A percentile compares a stretch with the other conserved stretches of the same genome.
Evolutionary conservation across 2,888 invertebrate species (phyloP).

Genomic region (Hirtodrosophila confusa): DNA sequence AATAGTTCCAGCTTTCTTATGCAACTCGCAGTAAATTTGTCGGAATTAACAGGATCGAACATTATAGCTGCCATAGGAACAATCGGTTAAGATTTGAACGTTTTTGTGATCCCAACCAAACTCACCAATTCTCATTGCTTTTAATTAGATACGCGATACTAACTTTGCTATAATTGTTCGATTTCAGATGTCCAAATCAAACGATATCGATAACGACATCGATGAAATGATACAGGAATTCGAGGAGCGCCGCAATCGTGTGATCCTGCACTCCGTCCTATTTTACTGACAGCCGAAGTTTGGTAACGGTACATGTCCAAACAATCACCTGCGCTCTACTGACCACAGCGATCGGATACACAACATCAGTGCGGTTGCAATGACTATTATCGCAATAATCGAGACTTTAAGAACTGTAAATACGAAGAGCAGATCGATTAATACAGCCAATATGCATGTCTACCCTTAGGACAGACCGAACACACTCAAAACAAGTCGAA

Average conservation of each 20-base stretch:
- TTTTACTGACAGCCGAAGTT: constrained; percentile 69
- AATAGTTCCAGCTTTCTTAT: too few relatives aligned
- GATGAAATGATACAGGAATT: constrained; percentile 73
- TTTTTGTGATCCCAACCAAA: too few relatives aligned
- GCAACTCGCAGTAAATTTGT: too few relatives aligned
- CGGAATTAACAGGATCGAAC: too few relatives aligned
- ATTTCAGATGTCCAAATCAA: constrained; percentile 63
- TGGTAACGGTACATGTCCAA: constrained; percentile 37
- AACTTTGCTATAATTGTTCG: too few relatives aligned
- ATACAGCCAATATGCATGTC: constrained; percentile 14
- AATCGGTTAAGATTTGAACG: too few relatives aligned
- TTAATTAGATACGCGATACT: too few relatives aligned
- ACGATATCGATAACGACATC: constrained; percentile 68
- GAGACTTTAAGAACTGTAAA: constrained; percentile 35
- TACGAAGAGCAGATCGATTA: constrained; percentile 37
- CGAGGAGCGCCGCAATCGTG: constrained; percentile 68
- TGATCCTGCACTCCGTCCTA: constrained; percentile 67
- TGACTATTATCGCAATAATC: constrained; percentile 18
- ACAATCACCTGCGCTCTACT: constrained; percentile 52
- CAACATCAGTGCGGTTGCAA: constrained; percentile 12
- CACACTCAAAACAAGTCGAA: constrained; percentile 31
- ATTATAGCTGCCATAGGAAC: too few relatives aligned
- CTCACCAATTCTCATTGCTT: too few relatives aligned
- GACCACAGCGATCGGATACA: constrained; percentile 13
- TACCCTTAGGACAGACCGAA: constrained; percentile 18